phyloP scores from a whole-genome alignment of 2,113 vertebrate species.

The Sinosuthora webbiana region DNA sequence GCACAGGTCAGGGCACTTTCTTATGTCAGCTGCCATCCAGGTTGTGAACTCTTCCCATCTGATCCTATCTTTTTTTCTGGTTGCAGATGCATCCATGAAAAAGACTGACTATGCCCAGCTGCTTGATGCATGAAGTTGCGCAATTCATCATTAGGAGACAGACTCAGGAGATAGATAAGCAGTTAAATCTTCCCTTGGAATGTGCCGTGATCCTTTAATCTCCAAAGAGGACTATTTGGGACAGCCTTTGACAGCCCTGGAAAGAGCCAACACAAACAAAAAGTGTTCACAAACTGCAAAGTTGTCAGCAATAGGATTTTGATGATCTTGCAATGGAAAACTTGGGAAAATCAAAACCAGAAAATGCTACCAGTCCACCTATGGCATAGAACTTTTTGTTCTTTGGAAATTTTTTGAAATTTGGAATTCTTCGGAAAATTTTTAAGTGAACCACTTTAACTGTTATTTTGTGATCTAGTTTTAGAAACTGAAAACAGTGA shows the following conservation, averaged over 20 bases:
- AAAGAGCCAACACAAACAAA: background rate
- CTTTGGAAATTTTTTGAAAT: too few relatives aligned
- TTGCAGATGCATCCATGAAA: background rate
- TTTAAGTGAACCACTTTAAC: background rate
- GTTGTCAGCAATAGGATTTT: background rate
- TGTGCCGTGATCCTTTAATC: background rate
- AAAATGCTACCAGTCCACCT: background rate
- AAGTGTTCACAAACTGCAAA: background rate
- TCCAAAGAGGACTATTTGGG: background rate
- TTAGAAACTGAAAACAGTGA: background rate
- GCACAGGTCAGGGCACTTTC: background rate
- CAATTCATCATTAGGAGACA: background rate
- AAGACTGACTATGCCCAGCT: background rate
- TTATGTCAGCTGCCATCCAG: background rate
- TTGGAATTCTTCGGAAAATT: background rate
- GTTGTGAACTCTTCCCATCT: background rate
- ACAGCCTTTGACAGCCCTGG: background rate
- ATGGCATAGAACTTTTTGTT: too few relatives aligned
- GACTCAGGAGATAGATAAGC: background rate
- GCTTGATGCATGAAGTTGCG: rapidly evolving
- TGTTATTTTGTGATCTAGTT: background rate
- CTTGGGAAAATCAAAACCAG: background rate
- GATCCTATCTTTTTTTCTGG: background rate
- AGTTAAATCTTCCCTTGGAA: background rate
- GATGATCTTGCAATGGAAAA: background rate